These are phyloP conservation scores for Dryoscopus gambensis DNA, from an alignment of 2,113 vertebrate genomes.

Conservation along the genomic window DNA sequence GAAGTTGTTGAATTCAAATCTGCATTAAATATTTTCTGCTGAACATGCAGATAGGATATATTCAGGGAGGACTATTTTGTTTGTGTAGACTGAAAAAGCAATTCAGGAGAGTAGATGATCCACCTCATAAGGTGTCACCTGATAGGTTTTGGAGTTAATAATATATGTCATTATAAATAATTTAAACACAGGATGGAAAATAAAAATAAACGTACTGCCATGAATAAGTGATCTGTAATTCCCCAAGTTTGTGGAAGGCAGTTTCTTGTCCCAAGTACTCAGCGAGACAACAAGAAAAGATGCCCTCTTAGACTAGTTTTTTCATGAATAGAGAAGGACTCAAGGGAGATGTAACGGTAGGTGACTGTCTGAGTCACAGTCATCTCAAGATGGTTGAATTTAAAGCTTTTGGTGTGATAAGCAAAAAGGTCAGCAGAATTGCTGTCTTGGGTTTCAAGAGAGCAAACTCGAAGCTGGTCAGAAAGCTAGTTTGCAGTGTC, in stretches of 20 bases:
- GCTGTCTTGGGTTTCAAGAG: neutral
- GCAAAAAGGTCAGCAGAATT: neutral
- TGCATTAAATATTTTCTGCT: neutral
- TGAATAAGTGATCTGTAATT: neutral
- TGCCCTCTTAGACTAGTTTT: neutral
- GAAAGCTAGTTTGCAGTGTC: neutral
- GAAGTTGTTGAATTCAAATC: neutral
- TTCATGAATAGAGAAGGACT: neutral
- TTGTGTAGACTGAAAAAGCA: neutral
- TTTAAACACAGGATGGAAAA: neutral
- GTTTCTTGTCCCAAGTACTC: neutral
- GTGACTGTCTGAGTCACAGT: too few relatives aligned
- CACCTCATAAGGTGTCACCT: neutral
- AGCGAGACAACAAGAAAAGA: neutral
- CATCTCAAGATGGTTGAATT: neutral
- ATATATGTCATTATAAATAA: neutral
- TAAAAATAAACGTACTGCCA: neutral
- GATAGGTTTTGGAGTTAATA: slow-evolving; percentile 9
- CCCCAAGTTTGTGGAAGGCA: neutral
- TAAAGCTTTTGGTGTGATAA: neutral
- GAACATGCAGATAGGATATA: neutral
- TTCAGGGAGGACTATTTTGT: neutral
- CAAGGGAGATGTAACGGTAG: neutral
- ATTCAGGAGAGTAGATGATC: neutral
- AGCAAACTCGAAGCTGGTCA: neutral